Evolutionary conservation across 1,140 invertebrate species (phyloP).

Genomic region (Caenorhabditis brenneri): DNA sequence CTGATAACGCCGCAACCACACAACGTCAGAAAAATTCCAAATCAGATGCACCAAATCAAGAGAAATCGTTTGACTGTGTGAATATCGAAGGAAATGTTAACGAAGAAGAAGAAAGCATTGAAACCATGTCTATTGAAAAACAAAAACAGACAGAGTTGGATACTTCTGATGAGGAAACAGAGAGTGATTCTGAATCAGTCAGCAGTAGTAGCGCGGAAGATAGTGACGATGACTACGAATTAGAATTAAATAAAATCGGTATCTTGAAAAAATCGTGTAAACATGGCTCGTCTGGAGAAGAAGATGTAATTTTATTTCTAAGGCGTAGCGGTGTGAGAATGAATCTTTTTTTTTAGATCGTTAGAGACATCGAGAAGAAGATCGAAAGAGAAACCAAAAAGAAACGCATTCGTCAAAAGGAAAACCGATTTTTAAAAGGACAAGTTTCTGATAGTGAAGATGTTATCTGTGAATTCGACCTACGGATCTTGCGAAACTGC

Average conservation of each 20-base stretch:
- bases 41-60: no score
- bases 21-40: no score
- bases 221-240: conserved; percentile 3
- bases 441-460: neutral
- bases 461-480: neutral
- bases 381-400: neutral
- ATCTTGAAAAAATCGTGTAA: no score
- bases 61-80: no score
- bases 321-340: neutral
- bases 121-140: no score
- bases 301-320: neutral
- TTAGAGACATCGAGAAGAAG: neutral
- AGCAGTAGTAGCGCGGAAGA: conserved; percentile 1
- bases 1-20: no score
- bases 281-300: neutral
- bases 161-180: neutral
- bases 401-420: neutral
- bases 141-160: neutral
- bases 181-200: neutral
- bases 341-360: neutral
- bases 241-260: neutral
- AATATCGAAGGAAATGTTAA: no score
- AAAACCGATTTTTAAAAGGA: neutral
- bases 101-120: neutral
- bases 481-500: neutral